Percentiles rank a stretch among this genome's conserved stretches.
Evolutionary conservation across 2,113 vertebrate genomes (phyloP).

Genomic region (Sebastes schlegelii): DNA sequence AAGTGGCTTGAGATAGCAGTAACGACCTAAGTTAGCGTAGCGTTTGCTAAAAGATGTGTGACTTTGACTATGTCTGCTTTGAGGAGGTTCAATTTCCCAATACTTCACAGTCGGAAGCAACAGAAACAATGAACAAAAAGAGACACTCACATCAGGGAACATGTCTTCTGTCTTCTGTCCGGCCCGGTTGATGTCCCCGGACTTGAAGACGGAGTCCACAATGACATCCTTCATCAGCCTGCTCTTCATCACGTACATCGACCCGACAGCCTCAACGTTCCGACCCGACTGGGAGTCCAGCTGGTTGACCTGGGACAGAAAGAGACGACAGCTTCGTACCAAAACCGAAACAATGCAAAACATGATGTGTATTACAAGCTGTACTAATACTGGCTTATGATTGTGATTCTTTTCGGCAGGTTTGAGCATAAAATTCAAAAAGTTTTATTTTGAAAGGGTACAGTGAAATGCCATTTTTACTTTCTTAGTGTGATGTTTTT

Average conservation of each 20-base stretch:
- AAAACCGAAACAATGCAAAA: too few species aligned
- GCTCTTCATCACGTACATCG: constrained; percentile 89
- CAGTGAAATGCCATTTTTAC: too few species aligned
- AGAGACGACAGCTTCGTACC: neutral
- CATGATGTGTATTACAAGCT: neutral
- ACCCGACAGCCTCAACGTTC: constrained; percentile 66
- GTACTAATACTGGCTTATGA: too few species aligned
- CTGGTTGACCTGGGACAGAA: constrained; percentile 70
- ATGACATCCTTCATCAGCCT: constrained; percentile 69
- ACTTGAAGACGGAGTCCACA: constrained; percentile 82
- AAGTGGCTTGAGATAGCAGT: neutral
- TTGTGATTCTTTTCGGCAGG: too few species aligned
- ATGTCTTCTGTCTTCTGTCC: constrained; percentile 71
- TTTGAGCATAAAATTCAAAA: too few species aligned
- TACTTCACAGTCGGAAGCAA: too few species aligned
- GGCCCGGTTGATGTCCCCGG: neutral
- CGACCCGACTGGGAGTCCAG: constrained; percentile 78
- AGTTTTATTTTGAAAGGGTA: too few species aligned
- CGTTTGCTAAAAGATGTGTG: too few species aligned
- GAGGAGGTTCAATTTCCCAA: too few species aligned
- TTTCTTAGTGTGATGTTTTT: too few species aligned
- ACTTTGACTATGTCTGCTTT: too few species aligned
- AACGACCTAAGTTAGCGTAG: neutral
- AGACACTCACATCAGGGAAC: constrained; percentile 77
- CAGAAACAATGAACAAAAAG: neutral